A percentile compares a stretch with the other conserved stretches of the same genome.
Conservation (phyloP, 2,797 vertebrate genomes). For the Pseudocheirus occidentalis region DNA sequence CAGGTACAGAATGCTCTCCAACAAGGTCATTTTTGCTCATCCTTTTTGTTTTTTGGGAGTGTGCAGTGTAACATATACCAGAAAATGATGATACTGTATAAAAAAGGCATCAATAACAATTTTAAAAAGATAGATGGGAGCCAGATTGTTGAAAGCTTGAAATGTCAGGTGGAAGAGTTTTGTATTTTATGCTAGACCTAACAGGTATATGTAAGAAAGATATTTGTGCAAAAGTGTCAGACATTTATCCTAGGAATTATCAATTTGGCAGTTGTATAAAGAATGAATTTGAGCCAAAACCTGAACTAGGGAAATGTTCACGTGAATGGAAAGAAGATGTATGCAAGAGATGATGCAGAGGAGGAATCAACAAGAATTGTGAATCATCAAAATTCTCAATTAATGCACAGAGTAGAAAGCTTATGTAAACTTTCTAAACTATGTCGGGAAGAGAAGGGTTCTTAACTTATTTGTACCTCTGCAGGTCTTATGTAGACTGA, state of each 20-base stretch:
- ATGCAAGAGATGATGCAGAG: neutral
- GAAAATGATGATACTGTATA: neutral
- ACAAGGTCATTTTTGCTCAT: too few species aligned
- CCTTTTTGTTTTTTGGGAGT: neutral
- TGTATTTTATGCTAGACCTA: neutral
- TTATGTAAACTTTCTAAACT: neutral
- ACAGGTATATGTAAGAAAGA: neutral
- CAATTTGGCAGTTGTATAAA: neutral
- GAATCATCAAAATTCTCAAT: neutral
- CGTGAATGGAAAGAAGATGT: neutral
- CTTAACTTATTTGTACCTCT: neutral
- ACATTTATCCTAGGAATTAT: neutral
- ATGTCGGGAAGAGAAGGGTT: neutral
- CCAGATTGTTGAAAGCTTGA: neutral
- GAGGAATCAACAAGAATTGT: neutral
- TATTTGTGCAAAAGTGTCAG: neutral
- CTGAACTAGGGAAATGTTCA: neutral
- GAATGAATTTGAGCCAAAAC: neutral
- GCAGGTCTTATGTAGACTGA: neutral
- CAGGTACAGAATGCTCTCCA: neutral
- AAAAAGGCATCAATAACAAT: neutral
- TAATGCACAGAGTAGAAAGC: neutral
- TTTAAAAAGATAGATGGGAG: neutral
- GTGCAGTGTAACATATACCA: neutral
- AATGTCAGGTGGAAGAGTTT: neutral